Evolutionary conservation across 2,113 vertebrate species (phyloP), one percentile per base, ranked within the genome.

Genomic region (Prionailurus bengalensis): DNA sequence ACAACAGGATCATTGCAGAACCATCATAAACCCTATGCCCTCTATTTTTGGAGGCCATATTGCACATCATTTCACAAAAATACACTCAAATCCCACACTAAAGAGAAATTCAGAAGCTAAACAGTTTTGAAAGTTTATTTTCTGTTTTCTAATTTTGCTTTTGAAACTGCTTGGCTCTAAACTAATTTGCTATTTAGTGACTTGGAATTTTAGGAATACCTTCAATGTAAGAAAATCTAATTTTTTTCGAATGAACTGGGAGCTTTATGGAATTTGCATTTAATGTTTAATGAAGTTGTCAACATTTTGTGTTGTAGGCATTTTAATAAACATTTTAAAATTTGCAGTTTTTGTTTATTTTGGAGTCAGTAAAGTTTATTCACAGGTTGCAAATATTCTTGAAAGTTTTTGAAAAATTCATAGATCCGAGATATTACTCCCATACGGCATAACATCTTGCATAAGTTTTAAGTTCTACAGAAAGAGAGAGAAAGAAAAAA

Each of bases 191-290:
- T 89, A 89, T 53, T 79, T 68, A 78, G 55, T 66, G 25, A 82
- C 33, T 88, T 82, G 12, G 39, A 93, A 94, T 76, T 95, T 94
- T 73, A 89, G 48, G 9, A 92, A 80, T 83, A 79, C 2, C n/a
- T 95, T 87, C 45, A 87, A 84, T 83, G 25, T 42, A 68, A 92
- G 23, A 79, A 73, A 89, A 33, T 27, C 31, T 45, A 84, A 63
- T 51, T 45, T 61, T 83, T 91, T 94, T 89, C 25, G 94, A 73
- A 86, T 78, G 15, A 93, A 91, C 10, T 84, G 2, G n/a, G 74
- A 45, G 4, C 68, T 68, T 76, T 80, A 65, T 42, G 33, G 63
- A 93, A 65, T 85, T 85, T 29, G 81, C 71, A 95, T 92, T 27
- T 80, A 51, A 58, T 84, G 3, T 17, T 73, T n/a, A 81, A 65